These are phyloP conservation scores for Catamblyrhynchus diadema DNA, from an alignment of 2,797 vertebrate species.

Conservation along the genomic window DNA sequence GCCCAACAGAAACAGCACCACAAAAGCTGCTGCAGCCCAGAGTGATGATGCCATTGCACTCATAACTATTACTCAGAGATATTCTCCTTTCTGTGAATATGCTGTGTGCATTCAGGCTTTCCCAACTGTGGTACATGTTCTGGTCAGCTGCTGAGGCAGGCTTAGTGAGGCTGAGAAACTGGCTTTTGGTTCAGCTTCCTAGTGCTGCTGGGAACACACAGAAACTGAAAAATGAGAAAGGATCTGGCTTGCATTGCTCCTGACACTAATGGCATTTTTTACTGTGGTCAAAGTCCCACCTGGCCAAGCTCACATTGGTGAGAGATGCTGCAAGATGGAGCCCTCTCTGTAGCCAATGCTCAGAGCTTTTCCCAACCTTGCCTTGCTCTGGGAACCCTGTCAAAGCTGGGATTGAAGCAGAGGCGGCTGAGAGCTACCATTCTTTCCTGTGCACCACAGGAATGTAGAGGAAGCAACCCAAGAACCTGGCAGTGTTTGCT, in stretches of 20 bases:
- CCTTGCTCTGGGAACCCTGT: background rate
- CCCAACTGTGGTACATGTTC: background rate
- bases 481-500: background rate
- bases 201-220: background rate
- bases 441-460: background rate
- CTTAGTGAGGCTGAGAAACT: background rate
- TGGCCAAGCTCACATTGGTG: background rate
- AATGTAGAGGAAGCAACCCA: background rate
- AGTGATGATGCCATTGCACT: background rate
- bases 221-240: background rate
- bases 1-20: background rate
- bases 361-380: background rate
- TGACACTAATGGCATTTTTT: background rate
- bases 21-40: background rate
- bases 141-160: background rate
- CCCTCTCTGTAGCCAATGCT: background rate
- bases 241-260: background rate
- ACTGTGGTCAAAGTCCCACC: background rate
- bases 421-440: background rate
- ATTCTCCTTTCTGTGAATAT: background rate
- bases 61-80: background rate
- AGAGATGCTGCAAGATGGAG: background rate
- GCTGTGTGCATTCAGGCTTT: background rate
- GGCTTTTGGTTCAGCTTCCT: background rate
- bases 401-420: background rate